A percentile compares a stretch with the other conserved stretches of the same genome.
These are phyloP conservation scores for Zoanthus sansibaricus DNA, from an alignment of 92 coral and sea anemone species.

Conservation along the genomic window DNA sequence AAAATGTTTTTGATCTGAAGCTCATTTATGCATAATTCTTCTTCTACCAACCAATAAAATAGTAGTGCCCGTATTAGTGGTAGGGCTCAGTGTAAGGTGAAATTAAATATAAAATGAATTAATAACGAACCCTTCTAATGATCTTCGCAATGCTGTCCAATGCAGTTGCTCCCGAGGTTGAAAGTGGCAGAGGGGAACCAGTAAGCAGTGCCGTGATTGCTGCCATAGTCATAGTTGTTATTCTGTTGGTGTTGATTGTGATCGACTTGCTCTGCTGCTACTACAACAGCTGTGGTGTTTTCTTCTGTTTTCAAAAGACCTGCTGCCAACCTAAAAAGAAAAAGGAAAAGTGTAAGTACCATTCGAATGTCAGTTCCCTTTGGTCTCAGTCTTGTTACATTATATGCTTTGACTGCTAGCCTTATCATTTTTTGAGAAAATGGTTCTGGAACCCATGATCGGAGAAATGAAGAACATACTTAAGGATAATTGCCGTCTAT, in stretches of 20 bases:
- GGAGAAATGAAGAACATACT: too few species aligned
- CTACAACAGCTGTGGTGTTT: conserved; percentile 64
- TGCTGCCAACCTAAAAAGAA: conserved; percentile 31
- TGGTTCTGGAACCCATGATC: too few species aligned
- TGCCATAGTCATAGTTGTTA: conserved; percentile 61
- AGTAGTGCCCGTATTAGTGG: background rate
- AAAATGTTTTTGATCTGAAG: too few species aligned
- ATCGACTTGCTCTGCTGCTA: conserved; percentile 68
- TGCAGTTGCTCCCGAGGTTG: background rate
- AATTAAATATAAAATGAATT: background rate
- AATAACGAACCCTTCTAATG: background rate
- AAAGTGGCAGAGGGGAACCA: background rate
- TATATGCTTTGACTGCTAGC: background rate
- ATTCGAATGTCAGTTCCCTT: background rate
- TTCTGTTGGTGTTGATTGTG: conserved; percentile 60
- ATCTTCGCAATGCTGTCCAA: background rate
- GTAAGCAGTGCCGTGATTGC: conserved; percentile 65
- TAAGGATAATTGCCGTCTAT: too few species aligned
- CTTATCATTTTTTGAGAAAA: background rate
- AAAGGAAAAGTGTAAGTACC: conserved; percentile 21
- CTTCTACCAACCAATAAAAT: too few species aligned
- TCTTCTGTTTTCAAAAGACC: conserved; percentile 39
- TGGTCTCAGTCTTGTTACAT: background rate
- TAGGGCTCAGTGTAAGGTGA: background rate
- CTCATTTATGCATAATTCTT: too few species aligned